Conservation (phyloP, 2,797 vertebrate genomes). For the Acanthiza pusilla region DNA sequence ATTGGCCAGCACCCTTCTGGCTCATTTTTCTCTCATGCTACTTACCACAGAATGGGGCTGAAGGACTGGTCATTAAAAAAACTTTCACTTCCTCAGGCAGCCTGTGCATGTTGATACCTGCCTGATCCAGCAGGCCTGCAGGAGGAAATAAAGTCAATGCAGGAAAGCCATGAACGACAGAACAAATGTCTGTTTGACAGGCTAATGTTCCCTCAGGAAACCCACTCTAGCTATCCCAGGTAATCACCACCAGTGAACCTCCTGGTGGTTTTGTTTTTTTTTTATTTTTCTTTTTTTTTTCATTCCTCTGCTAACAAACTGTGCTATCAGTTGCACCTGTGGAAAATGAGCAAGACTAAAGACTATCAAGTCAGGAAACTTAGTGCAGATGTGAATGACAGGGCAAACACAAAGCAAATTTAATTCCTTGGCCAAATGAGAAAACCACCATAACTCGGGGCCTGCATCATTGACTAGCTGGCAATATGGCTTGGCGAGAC, state of each 20-base stretch:
- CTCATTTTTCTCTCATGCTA: not conserved
- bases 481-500: not conserved
- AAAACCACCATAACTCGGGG: not conserved
- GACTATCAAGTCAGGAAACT: not conserved
- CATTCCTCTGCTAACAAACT: not conserved
- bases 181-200: not conserved
- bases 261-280: not conserved
- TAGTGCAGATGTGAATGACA: not conserved
- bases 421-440: not conserved
- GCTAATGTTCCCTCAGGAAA: not conserved
- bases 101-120: constrained; percentile 74
- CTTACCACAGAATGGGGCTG: constrained; percentile 87
- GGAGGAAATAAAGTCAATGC: not conserved
- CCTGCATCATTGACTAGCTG: not conserved
- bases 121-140: constrained; percentile 81
- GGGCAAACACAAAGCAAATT: not conserved
- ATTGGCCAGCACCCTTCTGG: not conserved
- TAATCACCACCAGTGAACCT: not conserved
- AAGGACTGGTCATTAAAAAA: constrained; percentile 82
- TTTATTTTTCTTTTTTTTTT: not conserved
- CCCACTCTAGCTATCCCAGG: not conserved
- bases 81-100: constrained; percentile 81
- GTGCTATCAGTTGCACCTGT: not conserved
- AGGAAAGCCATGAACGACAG: not conserved
- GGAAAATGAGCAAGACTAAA: not conserved